Base-by-base conservation (phyloP, 2,888 invertebrate genomes). In the Microchrysa polita region DNA sequence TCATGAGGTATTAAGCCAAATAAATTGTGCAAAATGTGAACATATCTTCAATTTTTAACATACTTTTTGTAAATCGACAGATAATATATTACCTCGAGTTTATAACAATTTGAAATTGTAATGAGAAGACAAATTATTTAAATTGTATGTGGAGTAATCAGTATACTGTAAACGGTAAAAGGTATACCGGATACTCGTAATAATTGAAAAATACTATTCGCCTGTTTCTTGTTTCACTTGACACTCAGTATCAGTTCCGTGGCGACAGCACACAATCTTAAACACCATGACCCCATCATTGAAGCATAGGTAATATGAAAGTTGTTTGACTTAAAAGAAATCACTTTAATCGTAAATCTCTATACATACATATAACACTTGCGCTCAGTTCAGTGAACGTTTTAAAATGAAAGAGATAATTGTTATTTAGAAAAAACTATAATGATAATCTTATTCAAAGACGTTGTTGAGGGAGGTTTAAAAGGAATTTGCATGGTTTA, bases 121-220 rank as follows among this genome's bases (percentile, higher is more conserved):
- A 69, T 57, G 55, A 55, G 57, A 40, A 69, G 69, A 57, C 69
- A 55, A 55, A 42, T 55, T 69, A 69, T 40, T 55, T 18, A 44
- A 48, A 65, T 48, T 44, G 44, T 23, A 0, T 55, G 55, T 40
- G 57, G 57, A 48, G 14, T 40, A 67, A 34, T 52, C n/a, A n/a
- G 27, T 40, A 16, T 48, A 65, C 16, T 18, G 42, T 18, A 10
- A 65, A 20, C 20, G 2, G 27, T 34, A 34, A 22, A 12, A n/a
- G 42, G 23, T n/a, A n/a, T n/a, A n/a, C n/a, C n/a, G n/a, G n/a
- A n/a, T n/a, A n/a, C n/a, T n/a, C n/a, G n/a, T n/a, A n/a, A n/a
- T n/a, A 22, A 48, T 65, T 65, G 22, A n/a, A 65, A 65, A 48
- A 48, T 65, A 9, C 20, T 10, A 18, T 42, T 18, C 48, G 48